A percentile compares a stretch with the other conserved stretches of the same genome.
phyloP scores from a whole-genome alignment of 64 coral and sea anemone genomes.

The Platygyra sinensis region DNA sequence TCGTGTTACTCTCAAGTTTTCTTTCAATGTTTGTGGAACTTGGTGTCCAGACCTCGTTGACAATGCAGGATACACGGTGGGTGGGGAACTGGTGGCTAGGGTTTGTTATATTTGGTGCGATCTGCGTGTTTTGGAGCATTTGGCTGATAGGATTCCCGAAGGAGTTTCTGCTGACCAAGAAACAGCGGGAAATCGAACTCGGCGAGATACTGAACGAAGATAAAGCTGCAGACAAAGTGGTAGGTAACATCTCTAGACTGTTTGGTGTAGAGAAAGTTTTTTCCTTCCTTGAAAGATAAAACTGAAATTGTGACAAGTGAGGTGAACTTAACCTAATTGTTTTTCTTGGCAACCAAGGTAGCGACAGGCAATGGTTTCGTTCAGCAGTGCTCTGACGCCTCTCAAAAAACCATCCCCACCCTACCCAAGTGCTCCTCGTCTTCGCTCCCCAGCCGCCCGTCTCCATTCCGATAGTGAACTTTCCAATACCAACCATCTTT shows the following conservation, averaged over 20 bases:
- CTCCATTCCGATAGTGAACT: no score
- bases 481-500: no score
- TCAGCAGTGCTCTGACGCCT: no score
- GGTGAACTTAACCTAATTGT: no score
- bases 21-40: constrained; percentile 75
- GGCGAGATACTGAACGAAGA: not conserved
- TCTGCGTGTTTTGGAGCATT: constrained; percentile 47
- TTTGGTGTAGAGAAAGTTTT: not conserved
- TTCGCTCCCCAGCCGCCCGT: no score
- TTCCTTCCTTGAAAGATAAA: no score
- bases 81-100: constrained; percentile 89
- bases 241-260: not conserved
- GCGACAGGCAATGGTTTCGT: no score
- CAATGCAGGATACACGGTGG: constrained; percentile 49
- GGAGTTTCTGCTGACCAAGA: constrained; percentile 42
- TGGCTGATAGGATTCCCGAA: constrained; percentile 71
- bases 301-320: no score
- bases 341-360: no score
- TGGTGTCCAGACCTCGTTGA: constrained; percentile 52
- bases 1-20: constrained; percentile 50
- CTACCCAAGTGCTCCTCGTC: no score
- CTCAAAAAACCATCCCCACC: no score
- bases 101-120: constrained; percentile 35
- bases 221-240: not conserved
- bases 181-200: not conserved